phyloP scores from a whole-genome alignment of 2,113 vertebrate species.

The Anoplopoma fimbria region DNA sequence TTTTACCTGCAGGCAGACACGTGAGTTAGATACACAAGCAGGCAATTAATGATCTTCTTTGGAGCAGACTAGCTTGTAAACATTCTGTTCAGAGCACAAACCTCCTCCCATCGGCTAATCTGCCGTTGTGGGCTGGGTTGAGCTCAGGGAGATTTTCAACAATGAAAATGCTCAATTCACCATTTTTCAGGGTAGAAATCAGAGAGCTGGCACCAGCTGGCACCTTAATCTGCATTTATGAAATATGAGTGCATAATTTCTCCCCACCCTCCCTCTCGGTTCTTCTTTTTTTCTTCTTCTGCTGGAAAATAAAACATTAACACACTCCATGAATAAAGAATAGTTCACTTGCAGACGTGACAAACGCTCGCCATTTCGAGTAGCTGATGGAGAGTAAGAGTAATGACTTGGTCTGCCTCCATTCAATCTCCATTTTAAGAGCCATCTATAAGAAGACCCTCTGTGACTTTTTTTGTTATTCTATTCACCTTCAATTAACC shows the following conservation, averaged over 20 bases:
- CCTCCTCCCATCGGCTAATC: constrained; percentile 55
- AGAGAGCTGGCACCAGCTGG: constrained; percentile 58
- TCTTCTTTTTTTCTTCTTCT: constrained; percentile 48
- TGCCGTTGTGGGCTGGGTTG: constrained; percentile 25
- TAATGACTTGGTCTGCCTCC: constrained; percentile 18
- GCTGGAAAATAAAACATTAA: constrained; percentile 73
- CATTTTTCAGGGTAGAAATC: constrained; percentile 36
- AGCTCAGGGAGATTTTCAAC: constrained; percentile 51
- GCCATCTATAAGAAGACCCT: constrained; percentile 5
- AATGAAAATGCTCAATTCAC: constrained; percentile 48
- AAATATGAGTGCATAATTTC: constrained; percentile 51
- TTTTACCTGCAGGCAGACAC: constrained; percentile 16
- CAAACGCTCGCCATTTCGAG: constrained; percentile 43
- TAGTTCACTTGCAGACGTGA: constrained; percentile 60
- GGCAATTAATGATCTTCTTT: constrained; percentile 58
- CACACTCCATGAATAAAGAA: constrained; percentile 75
- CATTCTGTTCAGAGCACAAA: constrained; percentile 39
- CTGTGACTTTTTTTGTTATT: neutral
- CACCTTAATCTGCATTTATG: constrained; percentile 68
- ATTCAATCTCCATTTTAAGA: constrained; percentile 14
- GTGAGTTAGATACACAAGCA: constrained; percentile 50
- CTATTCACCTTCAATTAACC: constrained; percentile 55
- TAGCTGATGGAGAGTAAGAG: constrained; percentile 45
- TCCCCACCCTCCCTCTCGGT: constrained; percentile 12
- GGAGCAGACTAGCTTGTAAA: constrained; percentile 47